Evolutionary conservation across 2,888 invertebrate genomes (phyloP).

Genomic region (Holacanthella duospinosa): DNA sequence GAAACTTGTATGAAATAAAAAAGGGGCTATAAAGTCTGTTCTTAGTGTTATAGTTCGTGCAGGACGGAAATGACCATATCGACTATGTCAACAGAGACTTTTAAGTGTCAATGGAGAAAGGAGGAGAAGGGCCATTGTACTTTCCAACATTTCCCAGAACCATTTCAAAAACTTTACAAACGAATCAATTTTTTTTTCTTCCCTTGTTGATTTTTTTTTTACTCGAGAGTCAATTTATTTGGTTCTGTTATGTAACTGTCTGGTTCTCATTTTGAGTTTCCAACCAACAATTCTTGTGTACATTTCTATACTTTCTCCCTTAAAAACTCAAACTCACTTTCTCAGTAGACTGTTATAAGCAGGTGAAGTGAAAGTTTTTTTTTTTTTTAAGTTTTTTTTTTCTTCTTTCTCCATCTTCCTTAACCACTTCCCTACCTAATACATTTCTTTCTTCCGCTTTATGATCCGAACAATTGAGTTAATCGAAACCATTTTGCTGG

Average conservation of each 20-base stretch:
- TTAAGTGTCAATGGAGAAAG: slow-evolving; percentile 9
- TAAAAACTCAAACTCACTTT: too few species aligned
- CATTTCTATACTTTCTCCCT: too few species aligned
- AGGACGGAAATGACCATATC: slow-evolving; percentile 37
- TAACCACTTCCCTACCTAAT: background rate
- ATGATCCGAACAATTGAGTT: slow-evolving; percentile 2
- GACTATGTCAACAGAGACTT: background rate
- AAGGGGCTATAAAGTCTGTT: too few species aligned
- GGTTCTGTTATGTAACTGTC: too few species aligned
- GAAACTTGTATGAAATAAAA: too few species aligned
- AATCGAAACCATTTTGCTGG: background rate
- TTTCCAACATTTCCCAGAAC: background rate
- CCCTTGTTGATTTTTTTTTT: background rate
- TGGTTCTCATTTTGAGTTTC: too few species aligned
- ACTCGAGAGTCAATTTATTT: slow-evolving; percentile 3
- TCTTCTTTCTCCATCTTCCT: too few species aligned
- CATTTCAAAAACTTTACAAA: background rate
- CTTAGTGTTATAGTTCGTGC: too few species aligned
- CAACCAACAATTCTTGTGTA: too few species aligned
- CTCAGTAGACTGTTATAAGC: too few species aligned
- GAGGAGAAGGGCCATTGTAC: background rate
- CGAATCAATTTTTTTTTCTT: background rate
- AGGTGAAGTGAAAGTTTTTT: too few species aligned
- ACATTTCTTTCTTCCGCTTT: background rate
- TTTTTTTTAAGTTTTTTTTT: too few species aligned